Evolutionary conservation across 92 coral and sea anemone genomes (phyloP).

Genomic region (Phenganax stokvisi): DNA sequence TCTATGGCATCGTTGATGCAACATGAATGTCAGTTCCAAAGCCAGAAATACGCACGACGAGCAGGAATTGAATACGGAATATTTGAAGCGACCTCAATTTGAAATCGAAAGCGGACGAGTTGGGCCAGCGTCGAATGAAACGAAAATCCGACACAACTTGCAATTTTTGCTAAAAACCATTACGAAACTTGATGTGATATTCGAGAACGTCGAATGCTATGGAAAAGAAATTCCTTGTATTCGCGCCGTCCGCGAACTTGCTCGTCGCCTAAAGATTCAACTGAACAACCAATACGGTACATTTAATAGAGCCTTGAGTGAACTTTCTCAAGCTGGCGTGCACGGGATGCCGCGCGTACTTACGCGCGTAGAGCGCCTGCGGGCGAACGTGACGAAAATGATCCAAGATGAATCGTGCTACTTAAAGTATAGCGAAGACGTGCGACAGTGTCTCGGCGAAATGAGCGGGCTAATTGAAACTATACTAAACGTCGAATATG

Average conservation of each 20-base stretch:
- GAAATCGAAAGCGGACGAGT: conserved; percentile 2
- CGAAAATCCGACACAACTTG: conserved; percentile 15
- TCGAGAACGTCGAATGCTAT: conserved; percentile 74
- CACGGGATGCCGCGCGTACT: conserved; percentile 64
- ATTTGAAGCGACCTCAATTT: background rate
- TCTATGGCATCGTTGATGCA: background rate
- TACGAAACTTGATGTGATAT: conserved; percentile 42
- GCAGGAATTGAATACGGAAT: background rate
- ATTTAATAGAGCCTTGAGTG: conserved; percentile 69
- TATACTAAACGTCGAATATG: conserved; percentile 66
- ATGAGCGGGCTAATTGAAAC: conserved; percentile 72
- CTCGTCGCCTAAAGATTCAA: conserved; percentile 70
- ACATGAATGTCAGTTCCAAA: conserved; percentile 35
- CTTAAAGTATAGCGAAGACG: conserved; percentile 71
- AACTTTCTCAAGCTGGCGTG: conserved; percentile 50
- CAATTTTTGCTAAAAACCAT: conserved; percentile 24
- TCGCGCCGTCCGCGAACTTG: conserved; percentile 83
- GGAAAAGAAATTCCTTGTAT: conserved; percentile 92
- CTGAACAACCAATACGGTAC: conserved; percentile 70
- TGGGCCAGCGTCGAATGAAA: background rate
- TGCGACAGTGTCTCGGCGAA: conserved; percentile 78
- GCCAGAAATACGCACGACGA: background rate
- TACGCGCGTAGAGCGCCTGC: conserved; percentile 55
- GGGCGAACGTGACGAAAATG: conserved; percentile 63
- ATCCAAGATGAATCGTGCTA: conserved; percentile 70